Evolutionary conservation across 2,797 vertebrate genomes (phyloP), one percentile per base, ranked within the genome.

Genomic region (Fundulus diaphanus): DNA sequence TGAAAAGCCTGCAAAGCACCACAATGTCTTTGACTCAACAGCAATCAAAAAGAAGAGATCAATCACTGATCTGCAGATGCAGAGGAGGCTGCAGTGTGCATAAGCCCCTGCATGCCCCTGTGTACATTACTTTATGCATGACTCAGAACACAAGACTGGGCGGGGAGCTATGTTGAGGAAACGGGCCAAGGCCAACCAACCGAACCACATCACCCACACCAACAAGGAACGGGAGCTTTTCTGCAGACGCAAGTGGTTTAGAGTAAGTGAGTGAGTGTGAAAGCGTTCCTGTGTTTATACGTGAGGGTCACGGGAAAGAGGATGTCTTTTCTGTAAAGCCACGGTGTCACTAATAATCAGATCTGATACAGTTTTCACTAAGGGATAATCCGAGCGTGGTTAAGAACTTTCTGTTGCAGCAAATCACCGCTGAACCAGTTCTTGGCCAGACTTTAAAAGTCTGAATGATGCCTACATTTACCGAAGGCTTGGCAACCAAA

Each of bases 271-370:
- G 68, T 33, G 72, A 81, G 76, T 31, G 72, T 29, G 68, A 79
- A 75, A 76, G 85, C 86, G 72, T 87, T 90, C 77, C 82, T 22
- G 13, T 82, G 82, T 86, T 87, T 83, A 80, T 69, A 48, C 85
- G 69, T 71, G 49, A 73, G 75, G 78, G 74, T 69, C 76, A 66
- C 24, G 72, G 68, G 61, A 46, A 74, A 37, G 78, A 81, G 37
- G 68, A 72, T 1, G 70, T 68, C 68, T 81, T 48, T 29, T 15
- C 73, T 76, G 57, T 57, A 54, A 76, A 74, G 68, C 75, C 31
- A 40, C 13, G 31, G 49, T 85, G 79, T 77, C 72, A 42, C 69
- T 68, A 81, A 87, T 79, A 59, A 86, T 83, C 48, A 56, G 69
- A 84, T 82, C 48, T 73, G 72, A 59, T 27, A 44, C 54, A 69